Conservation (phyloP, 2,888 invertebrate genomes). For the Ophion ellenae region DNA sequence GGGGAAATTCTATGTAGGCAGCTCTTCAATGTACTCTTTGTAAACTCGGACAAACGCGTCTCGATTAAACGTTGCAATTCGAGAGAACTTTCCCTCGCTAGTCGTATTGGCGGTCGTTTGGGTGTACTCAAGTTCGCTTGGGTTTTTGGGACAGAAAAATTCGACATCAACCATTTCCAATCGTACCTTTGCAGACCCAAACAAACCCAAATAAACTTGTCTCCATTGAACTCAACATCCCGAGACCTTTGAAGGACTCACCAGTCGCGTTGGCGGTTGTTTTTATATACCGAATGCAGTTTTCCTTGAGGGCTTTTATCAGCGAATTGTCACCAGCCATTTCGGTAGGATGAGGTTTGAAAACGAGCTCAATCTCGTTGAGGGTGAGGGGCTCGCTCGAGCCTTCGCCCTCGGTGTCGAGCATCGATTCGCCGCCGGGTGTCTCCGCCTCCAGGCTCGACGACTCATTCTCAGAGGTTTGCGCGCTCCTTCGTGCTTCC, state of each 20-base stretch:
- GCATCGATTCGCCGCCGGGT: constrained; percentile 91
- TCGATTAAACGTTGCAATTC: no score
- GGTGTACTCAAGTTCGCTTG: not conserved
- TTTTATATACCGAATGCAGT: constrained; percentile 95
- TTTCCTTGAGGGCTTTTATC: constrained; percentile 93
- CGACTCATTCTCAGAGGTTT: constrained; percentile 84
- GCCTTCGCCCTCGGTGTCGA: constrained; percentile 92
- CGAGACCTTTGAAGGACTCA: constrained; percentile 79
- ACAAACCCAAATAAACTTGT: no score
- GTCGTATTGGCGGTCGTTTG: no score
- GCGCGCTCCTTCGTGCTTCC: constrained; percentile 88
- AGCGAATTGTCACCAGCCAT: constrained; percentile 94
- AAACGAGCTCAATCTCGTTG: constrained; percentile 97
- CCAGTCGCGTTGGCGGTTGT: constrained; percentile 98
- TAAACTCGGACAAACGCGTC: no score
- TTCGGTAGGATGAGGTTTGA: constrained; percentile 97
- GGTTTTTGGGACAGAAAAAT: not conserved
- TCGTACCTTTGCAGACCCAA: not conserved
- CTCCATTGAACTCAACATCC: not conserved
- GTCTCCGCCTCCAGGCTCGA: constrained; percentile 86
- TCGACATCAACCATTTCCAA: not conserved
- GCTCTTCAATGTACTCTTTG: no score
- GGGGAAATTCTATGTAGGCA: not conserved
- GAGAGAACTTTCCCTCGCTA: no score
- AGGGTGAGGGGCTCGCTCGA: constrained; percentile 90